These are phyloP conservation scores for Drosophila murphyi DNA, from an alignment of 1,140 invertebrate species.

Conservation along the genomic window DNA sequence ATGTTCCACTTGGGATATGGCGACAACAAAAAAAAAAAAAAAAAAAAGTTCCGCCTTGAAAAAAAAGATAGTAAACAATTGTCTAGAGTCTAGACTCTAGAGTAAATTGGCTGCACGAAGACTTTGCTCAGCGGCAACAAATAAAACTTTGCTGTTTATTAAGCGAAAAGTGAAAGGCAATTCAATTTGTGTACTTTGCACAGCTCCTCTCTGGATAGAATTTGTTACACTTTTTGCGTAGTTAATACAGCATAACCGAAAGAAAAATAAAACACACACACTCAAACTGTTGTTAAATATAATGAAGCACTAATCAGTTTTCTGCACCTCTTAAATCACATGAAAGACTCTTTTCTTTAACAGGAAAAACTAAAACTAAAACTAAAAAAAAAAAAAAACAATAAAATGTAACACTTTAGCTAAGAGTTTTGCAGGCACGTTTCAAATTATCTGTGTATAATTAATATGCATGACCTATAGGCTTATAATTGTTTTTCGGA, in stretches of 20 bases:
- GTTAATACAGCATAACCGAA: constrained; percentile 58
- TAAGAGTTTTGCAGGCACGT: constrained; percentile 3
- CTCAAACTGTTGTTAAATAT: constrained; percentile 34
- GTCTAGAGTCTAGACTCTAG: constrained; percentile 13
- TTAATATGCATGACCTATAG: constrained; percentile 2
- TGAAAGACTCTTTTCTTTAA: constrained; percentile 25
- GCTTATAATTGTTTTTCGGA: constrained; percentile 14
- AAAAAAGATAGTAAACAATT: constrained; percentile 20
- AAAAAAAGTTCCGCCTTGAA: neutral
- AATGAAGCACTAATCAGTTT: constrained; percentile 48
- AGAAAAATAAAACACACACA: neutral
- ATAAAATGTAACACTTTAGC: constrained; percentile 11
- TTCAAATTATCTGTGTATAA: constrained; percentile 8
- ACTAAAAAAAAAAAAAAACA: constrained; percentile 4
- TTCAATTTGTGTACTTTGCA: constrained; percentile 26
- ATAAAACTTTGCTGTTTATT: constrained; percentile 65
- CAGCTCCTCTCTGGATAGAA: constrained; percentile 46
- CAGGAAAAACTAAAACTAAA: no score
- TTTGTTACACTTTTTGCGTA: constrained; percentile 76
- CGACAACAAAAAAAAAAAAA: no score
- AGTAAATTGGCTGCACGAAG: constrained; percentile 53
- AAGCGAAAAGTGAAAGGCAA: constrained; percentile 71
- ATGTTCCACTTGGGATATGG: constrained; percentile 11
- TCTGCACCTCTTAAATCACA: constrained; percentile 27
- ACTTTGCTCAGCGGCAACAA: constrained; percentile 45